Evolutionary conservation across 2,888 invertebrate species (phyloP), one percentile per base, ranked within the genome.

Genomic region (Drosophila nr. perissopoda): DNA sequence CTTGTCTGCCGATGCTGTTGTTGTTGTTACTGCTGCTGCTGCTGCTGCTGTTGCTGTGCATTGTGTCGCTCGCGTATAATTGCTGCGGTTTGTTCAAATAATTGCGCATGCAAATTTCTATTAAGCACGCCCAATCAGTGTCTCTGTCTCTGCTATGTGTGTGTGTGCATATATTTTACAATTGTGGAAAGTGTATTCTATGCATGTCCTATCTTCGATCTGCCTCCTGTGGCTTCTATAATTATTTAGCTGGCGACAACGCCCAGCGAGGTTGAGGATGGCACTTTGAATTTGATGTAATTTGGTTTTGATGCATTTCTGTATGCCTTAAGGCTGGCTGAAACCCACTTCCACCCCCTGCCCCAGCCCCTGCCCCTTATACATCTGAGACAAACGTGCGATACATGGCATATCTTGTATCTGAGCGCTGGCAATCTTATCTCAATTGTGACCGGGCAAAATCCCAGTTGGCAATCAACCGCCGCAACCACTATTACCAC

Each of bases 381-480:
- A 45, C 42, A 58, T 16, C 31, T 53, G 57, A 48, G 65, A 58
- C 69, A 80, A 75, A 76, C 82, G 85, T 80, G 90, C 82, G 78
- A 82, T 90, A 88, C 92, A 89, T 92, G 91, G 87, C 92, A 82
- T 92, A 91, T 92, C 92, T 92, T 79, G 85, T 87, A 87, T 87
- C 87, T 80, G 70, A 60, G 71, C 76, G 34, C 42, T 64, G 78
- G 69, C 83, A 91, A 84, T 91, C 92, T 92, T 92, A 92, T 92
- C 92, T 92, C 92, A 92, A 92, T 92, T 92, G 91, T 90, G 92
- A 80, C 72, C 84, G 76, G 82, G 85, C 89, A 82, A 87, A 82
- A 87, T 83, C 70, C 72, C 87, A 71, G 69, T 67, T 62, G 68
- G 70, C 74, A 83, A 78, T 73, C 77, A 69, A 54, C 63, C 64